Base-by-base conservation (phyloP, 2,113 vertebrate species). In the Istiophorus platypterus region DNA sequence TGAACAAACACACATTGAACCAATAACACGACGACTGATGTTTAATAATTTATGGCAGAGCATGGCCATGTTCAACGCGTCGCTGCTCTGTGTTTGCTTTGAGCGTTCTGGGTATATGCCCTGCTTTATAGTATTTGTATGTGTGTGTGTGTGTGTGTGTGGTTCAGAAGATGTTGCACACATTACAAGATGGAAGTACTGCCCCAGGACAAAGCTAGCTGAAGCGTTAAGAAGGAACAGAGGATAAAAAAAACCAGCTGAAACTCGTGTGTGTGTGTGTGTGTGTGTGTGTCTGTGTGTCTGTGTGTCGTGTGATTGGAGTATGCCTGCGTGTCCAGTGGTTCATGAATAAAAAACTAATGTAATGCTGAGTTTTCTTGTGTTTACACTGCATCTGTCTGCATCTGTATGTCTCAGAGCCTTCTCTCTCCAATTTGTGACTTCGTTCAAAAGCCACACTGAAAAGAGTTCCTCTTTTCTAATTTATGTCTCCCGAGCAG, bases 151-250 rank as follows among this genome's bases (percentile, higher is more conserved):
- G 18, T 17, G 24, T 56, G n/a, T 24, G 74, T 64, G 52, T 59
- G 7, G 7, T 66, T 63, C 39, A 71, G 59, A 51, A 49, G 68
- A 59, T 64, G 68, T 14, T 47, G 47, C 24, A 79, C 56, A 85
- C 72, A 64, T 84, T 77, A 76, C 12, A 73, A 54, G 54, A 78
- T 69, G 20, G 63, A 66, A 91, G 80, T 88, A 74, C 77, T 66
- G 84, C 86, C 78, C 42, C 34, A 42, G 85, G 88, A 86, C 61
- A 73, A 67, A 85, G 73, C 61, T 26, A 85, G 67, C 73, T 89
- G 81, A 88, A 88, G 86, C 83, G 31, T 90, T 78, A 83, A 89
- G 59, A 71, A 17, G 65, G 20, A 90, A 72, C 72, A 79, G 54
- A 59, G 72, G 64, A 86, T 85, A 49, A 45, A 78, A 39, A 75